phyloP scores from a whole-genome alignment of 1,140 invertebrate genomes.

The Drosophila repletoides region DNA sequence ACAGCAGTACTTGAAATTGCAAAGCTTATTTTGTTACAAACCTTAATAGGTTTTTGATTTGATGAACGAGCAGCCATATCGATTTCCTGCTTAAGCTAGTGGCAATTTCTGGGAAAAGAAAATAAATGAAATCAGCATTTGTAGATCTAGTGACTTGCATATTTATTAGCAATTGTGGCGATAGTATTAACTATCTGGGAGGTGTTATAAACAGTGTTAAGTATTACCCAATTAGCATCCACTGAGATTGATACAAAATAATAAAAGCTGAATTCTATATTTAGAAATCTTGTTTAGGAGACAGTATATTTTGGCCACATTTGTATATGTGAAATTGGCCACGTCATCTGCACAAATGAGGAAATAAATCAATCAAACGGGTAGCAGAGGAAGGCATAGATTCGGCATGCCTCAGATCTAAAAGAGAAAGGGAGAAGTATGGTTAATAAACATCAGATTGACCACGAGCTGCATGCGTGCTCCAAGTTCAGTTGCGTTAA shows the following conservation, averaged over 20 bases:
- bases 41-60: too few relatives aligned
- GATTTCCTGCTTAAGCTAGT: too few relatives aligned
- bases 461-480: slow-evolving; percentile 62
- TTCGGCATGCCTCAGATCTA: background rate
- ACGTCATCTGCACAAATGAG: background rate
- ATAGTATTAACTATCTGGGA: too few relatives aligned
- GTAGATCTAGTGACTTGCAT: too few relatives aligned
- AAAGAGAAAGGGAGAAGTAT: background rate
- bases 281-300: background rate
- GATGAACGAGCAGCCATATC: too few relatives aligned
- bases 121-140: too few relatives aligned
- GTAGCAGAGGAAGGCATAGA: background rate
- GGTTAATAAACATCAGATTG: too few relatives aligned
- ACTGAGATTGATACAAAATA: background rate
- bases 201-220: background rate
- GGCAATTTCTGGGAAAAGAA: too few relatives aligned
- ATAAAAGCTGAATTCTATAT: background rate
- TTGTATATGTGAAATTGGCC: slow-evolving; percentile 1
- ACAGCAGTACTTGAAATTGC: too few relatives aligned
- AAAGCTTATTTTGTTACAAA: too few relatives aligned
- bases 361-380: background rate
- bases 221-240: slow-evolving; percentile 2
- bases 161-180: too few relatives aligned
- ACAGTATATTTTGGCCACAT: background rate
- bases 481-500: slow-evolving; percentile 25